Base-by-base conservation (phyloP, 2,113 vertebrate genomes). In the Engystomops pustulosus region DNA sequence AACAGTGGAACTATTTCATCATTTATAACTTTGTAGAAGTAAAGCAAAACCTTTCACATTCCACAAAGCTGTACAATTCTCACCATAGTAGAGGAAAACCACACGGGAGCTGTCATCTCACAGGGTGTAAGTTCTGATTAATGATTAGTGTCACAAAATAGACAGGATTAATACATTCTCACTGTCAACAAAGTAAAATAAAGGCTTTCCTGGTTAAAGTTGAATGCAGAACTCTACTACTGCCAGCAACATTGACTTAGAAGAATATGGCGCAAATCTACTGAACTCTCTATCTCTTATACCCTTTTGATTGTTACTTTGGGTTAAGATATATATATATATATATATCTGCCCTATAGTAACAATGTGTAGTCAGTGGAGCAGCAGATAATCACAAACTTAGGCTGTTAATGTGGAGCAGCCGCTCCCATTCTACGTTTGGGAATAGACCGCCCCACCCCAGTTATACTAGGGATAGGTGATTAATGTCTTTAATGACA, bases 81-180 rank as follows among this genome's bases (percentile, higher is more conserved):
- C n/a, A 38, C 10, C 30, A 51, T n/a, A 3, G 27, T n/a, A 34
- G 27, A 77, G 20, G 32, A 47, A 55, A 14, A 14, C 38, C 17
- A 55, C 30, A 53, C 1, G 30, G 49, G 10, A 23, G 74, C 74
- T 77, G 74, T 77, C 74, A 77, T 23, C 20, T 15, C 32, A 6
- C 51, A 18, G 49, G 36, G 49, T 9, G 74, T 36, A 58, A 77
- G 38, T 58, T 58, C 74, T 58, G 49, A 77, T 77, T 77, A 58
- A 77, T 58, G 51, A 38, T 58, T 34, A 30, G 75, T 60, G 75
- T 78, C 75, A 78, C n/a, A 78, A 10, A 60, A 78, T 58, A 55
- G 75, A 78, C 75, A 78, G 75, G 75, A 60, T 78, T 78, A 78
- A 53, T 78, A 60, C 53, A 78, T 78, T 60, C 53, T 78, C 20